These are phyloP conservation scores for Hypotaenidia okinawae DNA, from an alignment of 2,797 vertebrate genomes.

Conservation along the genomic window DNA sequence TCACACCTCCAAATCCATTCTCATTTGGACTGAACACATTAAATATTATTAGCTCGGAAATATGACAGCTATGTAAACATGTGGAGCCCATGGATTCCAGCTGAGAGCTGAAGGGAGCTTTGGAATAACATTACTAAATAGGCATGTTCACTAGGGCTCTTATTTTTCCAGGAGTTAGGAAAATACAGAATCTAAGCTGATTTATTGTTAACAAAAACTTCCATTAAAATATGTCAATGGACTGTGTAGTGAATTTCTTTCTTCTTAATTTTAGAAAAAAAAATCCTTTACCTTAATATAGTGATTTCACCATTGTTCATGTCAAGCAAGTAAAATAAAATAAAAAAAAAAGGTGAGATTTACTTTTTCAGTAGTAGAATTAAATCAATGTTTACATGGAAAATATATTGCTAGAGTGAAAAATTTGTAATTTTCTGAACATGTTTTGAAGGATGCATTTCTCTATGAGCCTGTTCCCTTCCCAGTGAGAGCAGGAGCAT, in stretches of 20 bases:
- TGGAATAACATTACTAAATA: not conserved
- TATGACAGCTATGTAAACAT: not conserved
- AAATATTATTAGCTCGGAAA: constrained; percentile 14
- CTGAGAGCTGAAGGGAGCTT: not conserved
- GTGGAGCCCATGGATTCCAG: not conserved
- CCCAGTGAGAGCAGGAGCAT: not conserved
- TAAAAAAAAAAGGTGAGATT: not conserved
- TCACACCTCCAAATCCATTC: not conserved
- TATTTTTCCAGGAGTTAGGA: constrained; percentile 8
- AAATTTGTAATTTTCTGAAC: not conserved
- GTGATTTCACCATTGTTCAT: not conserved
- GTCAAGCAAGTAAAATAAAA: not conserved
- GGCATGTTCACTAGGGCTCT: not conserved
- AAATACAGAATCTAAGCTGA: not conserved
- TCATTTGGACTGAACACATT: not conserved
- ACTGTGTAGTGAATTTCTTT: not conserved
- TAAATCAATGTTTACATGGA: not conserved
- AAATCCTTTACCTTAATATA: not conserved
- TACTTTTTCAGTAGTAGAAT: not conserved
- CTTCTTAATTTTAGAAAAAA: constrained; percentile 16
- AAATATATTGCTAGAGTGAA: not conserved
- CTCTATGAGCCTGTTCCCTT: not conserved
- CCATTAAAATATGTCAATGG: not conserved
- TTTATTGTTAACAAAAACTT: not conserved
- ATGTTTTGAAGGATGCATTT: not conserved